phyloP scores from a whole-genome alignment of 2,113 vertebrate species.

The Oreamnos americanus region DNA sequence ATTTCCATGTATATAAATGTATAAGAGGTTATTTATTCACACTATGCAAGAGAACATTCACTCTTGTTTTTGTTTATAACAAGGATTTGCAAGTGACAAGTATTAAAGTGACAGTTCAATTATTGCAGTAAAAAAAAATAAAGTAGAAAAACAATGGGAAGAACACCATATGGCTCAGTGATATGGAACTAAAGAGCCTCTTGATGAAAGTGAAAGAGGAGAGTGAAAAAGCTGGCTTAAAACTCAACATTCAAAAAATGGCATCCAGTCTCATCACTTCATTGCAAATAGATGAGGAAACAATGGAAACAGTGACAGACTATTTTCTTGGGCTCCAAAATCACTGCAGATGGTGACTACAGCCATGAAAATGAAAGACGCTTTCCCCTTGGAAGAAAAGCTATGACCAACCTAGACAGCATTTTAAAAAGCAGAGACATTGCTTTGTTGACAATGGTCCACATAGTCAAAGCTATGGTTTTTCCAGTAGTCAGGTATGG shows the following conservation, averaged over 20 bases:
- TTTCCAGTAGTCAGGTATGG: neutral
- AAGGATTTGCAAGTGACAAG: neutral
- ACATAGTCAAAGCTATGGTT: neutral
- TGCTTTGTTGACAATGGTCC: fast-evolving
- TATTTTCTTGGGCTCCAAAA: neutral
- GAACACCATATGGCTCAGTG: neutral
- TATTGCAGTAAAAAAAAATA: neutral
- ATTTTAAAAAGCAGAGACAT: neutral
- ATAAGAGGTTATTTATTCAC: neutral
- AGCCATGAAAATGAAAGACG: neutral
- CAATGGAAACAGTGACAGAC: neutral
- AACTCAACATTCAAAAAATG: neutral
- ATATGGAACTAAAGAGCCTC: neutral
- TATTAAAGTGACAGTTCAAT: neutral
- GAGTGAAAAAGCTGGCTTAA: neutral
- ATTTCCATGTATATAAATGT: neutral
- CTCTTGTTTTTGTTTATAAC: neutral
- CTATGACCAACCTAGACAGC: neutral
- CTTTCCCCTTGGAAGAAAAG: neutral
- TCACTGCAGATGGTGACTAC: neutral
- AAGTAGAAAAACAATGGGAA: neutral
- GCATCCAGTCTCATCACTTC: neutral
- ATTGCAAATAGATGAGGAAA: neutral
- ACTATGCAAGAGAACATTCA: neutral
- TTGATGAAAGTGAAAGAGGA: neutral